A percentile compares a stretch with the other conserved stretches of the same genome.
Conservation (phyloP, 2,888 invertebrate genomes). For the Epinotia bilunana region DNA sequence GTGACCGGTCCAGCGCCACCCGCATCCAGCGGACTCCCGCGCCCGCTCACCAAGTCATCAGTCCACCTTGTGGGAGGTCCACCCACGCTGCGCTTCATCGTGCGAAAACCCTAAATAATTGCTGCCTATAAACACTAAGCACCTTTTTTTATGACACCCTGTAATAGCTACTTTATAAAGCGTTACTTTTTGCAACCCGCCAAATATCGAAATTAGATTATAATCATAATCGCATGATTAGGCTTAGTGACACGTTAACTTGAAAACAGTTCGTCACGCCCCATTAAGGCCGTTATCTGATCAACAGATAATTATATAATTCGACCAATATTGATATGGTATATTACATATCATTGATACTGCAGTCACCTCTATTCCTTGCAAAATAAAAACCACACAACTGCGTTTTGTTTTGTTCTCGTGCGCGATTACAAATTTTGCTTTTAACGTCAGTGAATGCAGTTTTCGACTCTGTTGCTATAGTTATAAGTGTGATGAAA, state of each 20-base stretch:
- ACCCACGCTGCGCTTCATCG: background rate
- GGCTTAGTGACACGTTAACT: conserved; percentile 33
- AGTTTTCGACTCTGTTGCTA: conserved; percentile 13
- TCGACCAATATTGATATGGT: background rate
- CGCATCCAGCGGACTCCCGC: too few relatives aligned
- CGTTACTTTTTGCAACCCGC: conserved; percentile 2
- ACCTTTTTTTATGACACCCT: background rate
- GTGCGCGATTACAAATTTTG: background rate
- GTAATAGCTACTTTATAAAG: background rate
- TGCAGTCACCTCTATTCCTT: background rate
- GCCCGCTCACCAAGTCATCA: too few relatives aligned
- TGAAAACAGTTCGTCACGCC: conserved; percentile 22
- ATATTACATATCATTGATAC: too few relatives aligned
- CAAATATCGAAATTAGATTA: conserved; percentile 28
- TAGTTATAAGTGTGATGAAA: background rate
- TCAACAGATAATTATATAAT: conserved; percentile 16
- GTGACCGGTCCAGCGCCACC: too few relatives aligned
- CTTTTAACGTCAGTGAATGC: background rate
- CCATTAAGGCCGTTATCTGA: conserved; percentile 32
- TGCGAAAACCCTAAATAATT: background rate
- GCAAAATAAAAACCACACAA: background rate
- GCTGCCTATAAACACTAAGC: background rate
- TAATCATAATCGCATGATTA: conserved; percentile 30
- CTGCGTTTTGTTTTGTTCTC: background rate
- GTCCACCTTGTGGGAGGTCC: too few relatives aligned